Conservation (phyloP, 1,140 invertebrate species). For the Eupeodes corollae region DNA sequence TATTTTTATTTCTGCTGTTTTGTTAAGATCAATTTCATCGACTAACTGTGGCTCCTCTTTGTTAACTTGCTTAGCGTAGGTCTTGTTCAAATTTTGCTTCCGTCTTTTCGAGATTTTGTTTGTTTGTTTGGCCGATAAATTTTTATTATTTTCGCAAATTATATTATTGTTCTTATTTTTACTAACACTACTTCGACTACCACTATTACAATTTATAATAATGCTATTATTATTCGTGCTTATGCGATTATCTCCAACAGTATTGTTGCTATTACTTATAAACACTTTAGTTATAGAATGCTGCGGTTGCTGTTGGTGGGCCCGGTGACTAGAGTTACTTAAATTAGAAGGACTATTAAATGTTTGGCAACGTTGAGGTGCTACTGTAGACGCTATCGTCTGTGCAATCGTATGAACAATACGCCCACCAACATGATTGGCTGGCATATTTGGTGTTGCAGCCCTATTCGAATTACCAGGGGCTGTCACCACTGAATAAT, state of each 20-base stretch:
- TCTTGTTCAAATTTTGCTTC: too few species aligned
- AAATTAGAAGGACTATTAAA: conserved; percentile 9
- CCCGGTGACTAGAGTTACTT: conserved; percentile 9
- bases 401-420: background rate
- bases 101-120: background rate
- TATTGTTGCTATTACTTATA: conserved; percentile 1
- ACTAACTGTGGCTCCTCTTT: too few species aligned
- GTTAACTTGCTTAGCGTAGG: too few species aligned
- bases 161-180: conserved; percentile 3
- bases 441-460: background rate
- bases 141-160: conserved; percentile 1
- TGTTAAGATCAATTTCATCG: too few species aligned
- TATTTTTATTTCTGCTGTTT: too few species aligned
- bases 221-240: conserved; percentile 2
- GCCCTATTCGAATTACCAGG: background rate
- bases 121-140: background rate
- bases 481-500: conserved; percentile 9
- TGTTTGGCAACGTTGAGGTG: conserved; percentile 8
- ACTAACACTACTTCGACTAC: background rate
- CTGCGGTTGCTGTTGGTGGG: conserved; percentile 4
- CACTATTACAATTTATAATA: background rate
- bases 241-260: background rate
- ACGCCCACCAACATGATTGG: background rate
- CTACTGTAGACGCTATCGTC: conserved; percentile 4
- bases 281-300: conserved; percentile 3